Base-by-base conservation (phyloP, 2,888 invertebrate species). In the Labia minor region DNA sequence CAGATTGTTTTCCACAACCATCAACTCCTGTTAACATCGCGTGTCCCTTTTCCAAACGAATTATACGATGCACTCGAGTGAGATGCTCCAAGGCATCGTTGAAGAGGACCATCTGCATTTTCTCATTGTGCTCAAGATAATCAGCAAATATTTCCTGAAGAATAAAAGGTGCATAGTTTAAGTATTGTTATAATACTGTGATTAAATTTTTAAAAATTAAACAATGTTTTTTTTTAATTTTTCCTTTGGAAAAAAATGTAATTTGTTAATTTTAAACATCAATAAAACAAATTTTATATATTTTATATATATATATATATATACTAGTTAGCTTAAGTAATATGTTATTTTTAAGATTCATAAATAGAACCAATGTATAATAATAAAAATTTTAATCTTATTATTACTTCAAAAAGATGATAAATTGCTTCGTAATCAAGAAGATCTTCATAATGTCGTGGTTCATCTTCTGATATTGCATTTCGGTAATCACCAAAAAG, bases 11-110 rank as follows among this genome's bases (percentile, higher is more conserved):
- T 19, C 95, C 95, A 72, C 90, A 87, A 19, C 95, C 95, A 1
- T 92, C 93, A 1, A 92, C 90, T 10, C 95, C 95, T 14, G 95
- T 87, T 61, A 95, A 79, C 77, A 95, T 81, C 3, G 88, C 85
- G 75, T 95, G 92, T 0, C 94, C 94, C 70, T 87, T 81, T 74
- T 89, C 84, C 85, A 93, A 87, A 70, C 95, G 83, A 69, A 95
- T 79, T 0, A 88, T 87, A 19, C 95, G 86, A 72, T 95, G 94
- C 11, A 93, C 84, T 63, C 95, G 82, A 0, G 92, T 95, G 73
- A 95, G 76, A 77, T 96, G 95, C 74, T 95, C 94, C 65, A 95
- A 78, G 61, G 93, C 95, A 75, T 95, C 94, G 74, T 95, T 91
- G 75, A 95, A 95, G 20, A 95, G 80, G 0, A 95, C 93, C 70